phyloP scores from a whole-genome alignment of 2,888 invertebrate species.

The Agrypnus murinus region DNA sequence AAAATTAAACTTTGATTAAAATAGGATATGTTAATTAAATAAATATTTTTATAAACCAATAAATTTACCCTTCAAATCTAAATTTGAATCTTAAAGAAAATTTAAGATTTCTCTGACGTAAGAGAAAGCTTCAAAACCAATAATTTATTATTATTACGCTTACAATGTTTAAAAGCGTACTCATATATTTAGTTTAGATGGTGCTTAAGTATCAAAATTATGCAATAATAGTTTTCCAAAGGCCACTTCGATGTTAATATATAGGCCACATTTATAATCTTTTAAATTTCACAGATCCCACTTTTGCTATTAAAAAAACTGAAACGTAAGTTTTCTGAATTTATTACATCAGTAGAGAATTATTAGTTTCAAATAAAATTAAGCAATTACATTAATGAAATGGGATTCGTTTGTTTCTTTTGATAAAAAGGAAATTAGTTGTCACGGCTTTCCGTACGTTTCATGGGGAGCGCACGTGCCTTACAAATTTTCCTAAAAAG shows the following conservation, averaged over 20 bases:
- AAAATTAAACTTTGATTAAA: too few relatives aligned
- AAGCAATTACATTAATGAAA: conserved; percentile 27
- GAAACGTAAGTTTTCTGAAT: too few relatives aligned
- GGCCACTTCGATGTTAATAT: conserved; percentile 32
- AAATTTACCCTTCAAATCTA: neutral
- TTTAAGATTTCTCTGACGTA: conserved; percentile 27
- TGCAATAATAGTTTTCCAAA: conserved; percentile 36
- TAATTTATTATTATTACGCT: conserved; percentile 27
- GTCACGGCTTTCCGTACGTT: conserved; percentile 36
- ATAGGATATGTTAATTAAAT: too few relatives aligned
- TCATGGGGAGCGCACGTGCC: conserved; percentile 40
- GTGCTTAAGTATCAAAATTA: conserved; percentile 36
- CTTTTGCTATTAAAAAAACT: neutral
- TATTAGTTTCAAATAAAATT: conserved; percentile 11
- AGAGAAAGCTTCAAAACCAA: conserved; percentile 19
- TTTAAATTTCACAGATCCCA: conserved; percentile 20
- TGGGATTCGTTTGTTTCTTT: neutral
- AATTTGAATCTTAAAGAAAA: conserved; percentile 15
- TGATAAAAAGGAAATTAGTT: conserved; percentile 50
- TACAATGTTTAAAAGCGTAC: conserved; percentile 22
- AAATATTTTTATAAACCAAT: too few relatives aligned
- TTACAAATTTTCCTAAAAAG: conserved; percentile 31
- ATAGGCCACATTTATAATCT: conserved; percentile 25
- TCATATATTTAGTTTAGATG: conserved; percentile 15
- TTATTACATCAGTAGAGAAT: neutral